Evolutionary conservation across 1,140 invertebrate species (phyloP).

Genomic region (Pseudomyrmex flavicornis): DNA sequence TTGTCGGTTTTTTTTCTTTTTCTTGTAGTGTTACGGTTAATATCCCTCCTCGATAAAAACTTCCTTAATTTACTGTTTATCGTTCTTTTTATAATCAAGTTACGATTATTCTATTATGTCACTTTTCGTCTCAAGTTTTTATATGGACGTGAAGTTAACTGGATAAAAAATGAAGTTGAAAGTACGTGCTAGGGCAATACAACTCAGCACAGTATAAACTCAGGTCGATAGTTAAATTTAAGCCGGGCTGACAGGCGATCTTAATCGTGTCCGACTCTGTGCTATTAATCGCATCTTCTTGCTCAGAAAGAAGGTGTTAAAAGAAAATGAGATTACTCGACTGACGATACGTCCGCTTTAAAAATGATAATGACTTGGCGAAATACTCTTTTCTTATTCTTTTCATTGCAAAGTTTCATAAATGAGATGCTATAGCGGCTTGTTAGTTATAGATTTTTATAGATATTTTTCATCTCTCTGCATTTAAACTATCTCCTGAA

Average conservation of each 20-base stretch:
- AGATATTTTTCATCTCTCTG: not conserved
- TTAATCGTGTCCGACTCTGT: constrained; percentile 50
- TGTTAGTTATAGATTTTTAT: constrained; percentile 4
- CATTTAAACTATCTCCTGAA: not conserved
- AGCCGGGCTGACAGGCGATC: constrained; percentile 54
- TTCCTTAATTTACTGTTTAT: constrained; percentile 24
- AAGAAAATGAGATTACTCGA: constrained; percentile 52
- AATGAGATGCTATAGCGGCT: constrained; percentile 17
- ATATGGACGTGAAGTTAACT: not conserved
- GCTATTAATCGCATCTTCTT: constrained; percentile 64
- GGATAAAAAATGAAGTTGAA: constrained; percentile 44
- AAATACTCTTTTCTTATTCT: constrained; percentile 15
- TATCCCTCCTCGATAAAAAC: not conserved
- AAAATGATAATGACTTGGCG: constrained; percentile 56
- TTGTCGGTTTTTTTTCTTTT: not conserved
- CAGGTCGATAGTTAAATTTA: constrained; percentile 68
- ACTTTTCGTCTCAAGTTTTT: constrained; percentile 11
- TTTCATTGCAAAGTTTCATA: constrained; percentile 18
- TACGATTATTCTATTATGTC: constrained; percentile 23
- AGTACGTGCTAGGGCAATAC: constrained; percentile 24
- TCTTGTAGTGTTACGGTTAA: not conserved
- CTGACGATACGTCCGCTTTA: constrained; percentile 46
- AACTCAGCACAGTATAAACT: constrained; percentile 39
- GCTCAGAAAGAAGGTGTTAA: constrained; percentile 55
- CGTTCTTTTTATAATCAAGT: constrained; percentile 20